A percentile compares a stretch with the other conserved stretches of the same genome.
phyloP scores from a whole-genome alignment of 2,888 invertebrate genomes.

The Apotomis capreana region DNA sequence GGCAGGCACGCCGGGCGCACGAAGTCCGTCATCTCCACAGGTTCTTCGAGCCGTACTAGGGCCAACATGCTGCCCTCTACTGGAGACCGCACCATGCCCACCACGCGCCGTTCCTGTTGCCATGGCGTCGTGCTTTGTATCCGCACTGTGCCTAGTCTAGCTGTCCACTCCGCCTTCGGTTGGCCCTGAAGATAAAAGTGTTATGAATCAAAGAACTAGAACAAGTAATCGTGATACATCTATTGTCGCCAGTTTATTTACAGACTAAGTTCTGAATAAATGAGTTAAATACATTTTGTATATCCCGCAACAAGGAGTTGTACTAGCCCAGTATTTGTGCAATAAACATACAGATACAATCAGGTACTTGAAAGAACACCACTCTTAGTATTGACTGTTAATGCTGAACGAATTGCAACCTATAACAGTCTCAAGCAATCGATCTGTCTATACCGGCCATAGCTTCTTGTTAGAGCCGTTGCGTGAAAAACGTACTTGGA shows the following conservation, averaged over 20 bases:
- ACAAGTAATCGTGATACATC: not conserved
- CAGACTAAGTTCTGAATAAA: no score
- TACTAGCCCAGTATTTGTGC: no score
- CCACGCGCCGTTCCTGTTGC: constrained; percentile 92
- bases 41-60: constrained; percentile 89
- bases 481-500: constrained; percentile 78
- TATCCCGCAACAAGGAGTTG: no score
- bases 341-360: no score
- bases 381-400: no score
- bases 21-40: constrained; percentile 90
- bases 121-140: constrained; percentile 92
- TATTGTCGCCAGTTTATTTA: no score
- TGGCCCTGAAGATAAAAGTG: constrained; percentile 83
- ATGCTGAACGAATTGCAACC: no score
- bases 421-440: no score
- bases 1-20: constrained; percentile 92
- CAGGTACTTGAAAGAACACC: no score
- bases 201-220: not conserved
- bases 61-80: constrained; percentile 95
- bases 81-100: constrained; percentile 94
- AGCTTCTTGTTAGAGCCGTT: no score
- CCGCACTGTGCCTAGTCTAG: constrained; percentile 89
- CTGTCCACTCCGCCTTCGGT: constrained; percentile 94
- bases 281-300: no score
- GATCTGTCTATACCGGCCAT: no score